phyloP scores from a whole-genome alignment of 2,113 vertebrate genomes.

The Phycodurus eques region DNA sequence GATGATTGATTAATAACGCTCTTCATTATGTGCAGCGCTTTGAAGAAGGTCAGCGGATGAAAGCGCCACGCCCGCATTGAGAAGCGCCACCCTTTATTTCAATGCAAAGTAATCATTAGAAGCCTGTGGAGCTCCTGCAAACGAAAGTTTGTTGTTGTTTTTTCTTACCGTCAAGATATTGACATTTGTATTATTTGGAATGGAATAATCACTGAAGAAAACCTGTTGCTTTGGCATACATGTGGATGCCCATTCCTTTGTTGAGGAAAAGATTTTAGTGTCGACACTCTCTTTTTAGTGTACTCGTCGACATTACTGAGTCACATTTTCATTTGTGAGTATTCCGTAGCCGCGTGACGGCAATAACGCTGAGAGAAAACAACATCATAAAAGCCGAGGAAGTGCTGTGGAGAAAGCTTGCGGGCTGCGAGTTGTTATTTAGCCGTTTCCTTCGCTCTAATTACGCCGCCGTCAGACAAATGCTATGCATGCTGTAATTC shows the following conservation, averaged over 20 bases:
- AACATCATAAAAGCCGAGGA: constrained; percentile 8
- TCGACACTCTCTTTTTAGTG: neutral
- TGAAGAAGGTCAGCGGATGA: constrained; percentile 52
- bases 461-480: constrained; percentile 26
- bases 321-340: neutral
- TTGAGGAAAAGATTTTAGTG: neutral
- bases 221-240: neutral
- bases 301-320: neutral
- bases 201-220: too few species aligned
- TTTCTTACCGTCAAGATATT: neutral
- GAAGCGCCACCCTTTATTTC: constrained; percentile 27
- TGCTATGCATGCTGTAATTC: constrained; percentile 3
- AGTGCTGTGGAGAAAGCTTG: constrained; percentile 20
- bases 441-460: constrained; percentile 14
- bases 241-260: neutral
- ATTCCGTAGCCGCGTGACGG: neutral
- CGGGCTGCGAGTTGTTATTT: constrained; percentile 22
- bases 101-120: constrained; percentile 7
- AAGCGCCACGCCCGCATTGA: constrained; percentile 11
- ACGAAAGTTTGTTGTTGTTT: neutral
- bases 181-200: neutral
- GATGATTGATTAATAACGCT: constrained; percentile 58
- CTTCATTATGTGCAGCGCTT: constrained; percentile 45
- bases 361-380: neutral
- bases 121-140: neutral